Evolutionary conservation across 2,888 invertebrate species (phyloP).

Genomic region (Lochmaea capreae): DNA sequence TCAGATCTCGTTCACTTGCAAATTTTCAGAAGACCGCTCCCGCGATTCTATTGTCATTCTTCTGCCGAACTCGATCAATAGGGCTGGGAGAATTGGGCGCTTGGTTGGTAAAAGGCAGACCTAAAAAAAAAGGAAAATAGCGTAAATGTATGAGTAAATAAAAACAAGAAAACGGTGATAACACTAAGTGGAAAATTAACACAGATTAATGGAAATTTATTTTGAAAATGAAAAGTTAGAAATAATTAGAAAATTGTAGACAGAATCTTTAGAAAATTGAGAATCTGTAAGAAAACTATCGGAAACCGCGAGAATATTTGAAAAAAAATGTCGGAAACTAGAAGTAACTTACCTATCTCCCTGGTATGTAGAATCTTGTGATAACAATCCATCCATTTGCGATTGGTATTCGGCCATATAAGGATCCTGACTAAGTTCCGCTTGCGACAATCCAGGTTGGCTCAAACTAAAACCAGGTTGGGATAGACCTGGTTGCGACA

Average conservation of each 20-base stretch:
- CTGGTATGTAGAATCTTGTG: constrained; percentile 77
- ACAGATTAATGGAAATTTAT: too few species aligned
- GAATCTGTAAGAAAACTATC: background rate
- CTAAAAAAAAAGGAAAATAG: constrained; percentile 58
- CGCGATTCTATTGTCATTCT: constrained; percentile 60
- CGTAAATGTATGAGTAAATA: too few species aligned
- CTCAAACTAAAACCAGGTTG: constrained; percentile 76
- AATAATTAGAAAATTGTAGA: too few species aligned
- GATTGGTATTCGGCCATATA: constrained; percentile 89
- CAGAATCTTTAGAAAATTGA: too few species aligned
- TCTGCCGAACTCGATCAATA: constrained; percentile 69
- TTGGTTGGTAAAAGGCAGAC: constrained; percentile 70
- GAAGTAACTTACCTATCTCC: constrained; percentile 65
- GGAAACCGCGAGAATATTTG: background rate
- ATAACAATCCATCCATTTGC: constrained; percentile 94
- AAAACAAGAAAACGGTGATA: background rate
- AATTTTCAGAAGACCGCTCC: constrained; percentile 63
- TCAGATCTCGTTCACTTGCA: constrained; percentile 61
- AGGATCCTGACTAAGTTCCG: constrained; percentile 84
- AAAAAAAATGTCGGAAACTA: background rate
- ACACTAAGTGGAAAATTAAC: too few species aligned
- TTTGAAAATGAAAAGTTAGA: too few species aligned
- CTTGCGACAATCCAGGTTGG: constrained; percentile 77
- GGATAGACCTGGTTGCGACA: constrained; percentile 79
- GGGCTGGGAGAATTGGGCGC: constrained; percentile 75